Evolutionary conservation across 2,797 vertebrate genomes (phyloP), one percentile per base, ranked within the genome.

Genomic region (Syncerus caffer): DNA sequence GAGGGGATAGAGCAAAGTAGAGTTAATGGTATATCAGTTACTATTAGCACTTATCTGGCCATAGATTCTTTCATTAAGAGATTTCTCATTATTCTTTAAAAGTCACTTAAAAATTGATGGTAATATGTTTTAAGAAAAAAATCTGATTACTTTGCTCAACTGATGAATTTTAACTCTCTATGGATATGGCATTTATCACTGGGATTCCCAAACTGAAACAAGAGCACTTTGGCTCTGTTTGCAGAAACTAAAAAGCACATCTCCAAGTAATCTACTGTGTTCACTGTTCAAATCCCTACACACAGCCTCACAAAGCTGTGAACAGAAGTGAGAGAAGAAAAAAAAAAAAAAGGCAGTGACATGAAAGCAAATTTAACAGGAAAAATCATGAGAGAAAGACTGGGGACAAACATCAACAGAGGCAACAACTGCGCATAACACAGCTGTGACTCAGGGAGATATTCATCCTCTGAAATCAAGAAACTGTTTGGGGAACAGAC

Each of bases 311-410:
- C 23, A 34, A 97, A 97, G 82, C 57, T 14, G 1, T 95, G 90
- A 98, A 93, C 97, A 98, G 58, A 96, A 79, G 83, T 94, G 91
- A 96, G 85, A 98, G 88, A 27, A 34, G n/a, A 34, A 89, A 57
- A 55, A 88, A 34, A 80, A 53, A 71, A 74, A 76, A 45, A 97
- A 71, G 50, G 95, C 0, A 82, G 93, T 92, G 86, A 87, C 96
- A 97, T 79, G 98, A 34, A 96, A 98, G 79, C 90, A 98, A 98
- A 98, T 98, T 96, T 97, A 98, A 98, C 16, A 95, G 94, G 64
- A 96, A 98, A 86, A 90, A 97, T 85, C 60, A 95, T 38, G 82
- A 96, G 92, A 97, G 93, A 96, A 80, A 60, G 79, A 87, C 19
- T 79, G 34, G 58, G 55, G 47, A 94, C 21, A 93, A 92, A 98